A percentile compares a stretch with the other conserved stretches of the same genome.
phyloP scores from a whole-genome alignment of 1,140 invertebrate genomes.

The Bombyx mori region DNA sequence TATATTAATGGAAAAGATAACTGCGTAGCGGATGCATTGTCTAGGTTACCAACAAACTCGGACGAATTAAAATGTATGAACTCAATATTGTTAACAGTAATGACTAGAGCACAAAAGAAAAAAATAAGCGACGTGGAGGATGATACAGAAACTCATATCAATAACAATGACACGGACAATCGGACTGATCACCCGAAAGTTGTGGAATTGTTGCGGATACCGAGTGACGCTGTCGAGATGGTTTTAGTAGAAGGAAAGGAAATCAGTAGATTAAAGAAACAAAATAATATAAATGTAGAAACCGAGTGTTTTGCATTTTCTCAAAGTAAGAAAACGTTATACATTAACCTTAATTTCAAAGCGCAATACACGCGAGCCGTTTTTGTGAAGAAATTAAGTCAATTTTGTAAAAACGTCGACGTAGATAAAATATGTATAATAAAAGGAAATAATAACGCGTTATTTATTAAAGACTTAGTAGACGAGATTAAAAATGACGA shows the following conservation, averaged over 20 bases:
- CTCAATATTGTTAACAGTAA: slow-evolving; percentile 12
- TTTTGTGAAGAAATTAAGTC: slow-evolving; percentile 19
- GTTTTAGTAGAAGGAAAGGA: slow-evolving; percentile 11
- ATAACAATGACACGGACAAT: slow-evolving; percentile 12
- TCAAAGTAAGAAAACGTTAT: slow-evolving; percentile 10
- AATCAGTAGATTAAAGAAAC: slow-evolving; percentile 10
- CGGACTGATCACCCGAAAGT: slow-evolving; percentile 15
- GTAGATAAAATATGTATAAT: slow-evolving; percentile 5
- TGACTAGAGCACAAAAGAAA: slow-evolving; percentile 16
- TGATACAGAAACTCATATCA: slow-evolving; percentile 4
- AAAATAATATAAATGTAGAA: slow-evolving; percentile 9
- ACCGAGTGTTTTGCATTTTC: slow-evolving; percentile 8
- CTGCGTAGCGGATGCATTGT: slow-evolving; percentile 22
- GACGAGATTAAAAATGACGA: neutral
- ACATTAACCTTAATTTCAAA: slow-evolving; percentile 16
- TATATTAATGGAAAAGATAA: slow-evolving; percentile 34
- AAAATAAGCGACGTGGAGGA: neutral
- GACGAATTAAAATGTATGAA: slow-evolving; percentile 16
- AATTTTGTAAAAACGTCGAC: slow-evolving; percentile 9
- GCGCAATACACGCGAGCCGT: slow-evolving; percentile 16
- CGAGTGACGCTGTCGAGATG: slow-evolving; percentile 16
- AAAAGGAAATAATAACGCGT: slow-evolving; percentile 5
- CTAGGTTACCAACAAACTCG: slow-evolving; percentile 1
- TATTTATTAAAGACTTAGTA: slow-evolving; percentile 1
- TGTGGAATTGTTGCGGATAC: slow-evolving; percentile 16